These are phyloP conservation scores for Leucoraja erinaceus DNA, from an alignment of 2,113 vertebrate genomes.

Conservation along the genomic window DNA sequence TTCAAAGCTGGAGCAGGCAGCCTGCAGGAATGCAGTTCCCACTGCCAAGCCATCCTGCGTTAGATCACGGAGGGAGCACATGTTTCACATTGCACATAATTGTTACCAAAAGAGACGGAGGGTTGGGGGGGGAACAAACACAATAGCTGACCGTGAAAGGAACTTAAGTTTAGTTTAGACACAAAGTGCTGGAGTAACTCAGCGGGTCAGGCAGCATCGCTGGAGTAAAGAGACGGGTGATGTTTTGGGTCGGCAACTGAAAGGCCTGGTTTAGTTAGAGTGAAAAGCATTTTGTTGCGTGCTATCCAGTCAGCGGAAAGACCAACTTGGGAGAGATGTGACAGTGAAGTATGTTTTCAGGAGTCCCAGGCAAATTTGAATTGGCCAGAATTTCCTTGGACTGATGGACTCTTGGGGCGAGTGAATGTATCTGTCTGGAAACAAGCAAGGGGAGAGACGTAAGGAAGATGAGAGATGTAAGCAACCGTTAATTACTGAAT, in stretches of 20 bases:
- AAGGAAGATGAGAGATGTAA: neutral
- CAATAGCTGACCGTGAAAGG: neutral
- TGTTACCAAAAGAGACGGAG: neutral
- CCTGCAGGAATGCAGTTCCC: neutral
- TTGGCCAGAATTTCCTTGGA: neutral
- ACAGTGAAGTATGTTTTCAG: neutral
- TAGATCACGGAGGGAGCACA: neutral
- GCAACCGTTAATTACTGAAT: neutral
- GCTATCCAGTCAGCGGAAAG: too few relatives aligned
- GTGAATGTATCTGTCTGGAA: neutral
- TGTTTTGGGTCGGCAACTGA: too few relatives aligned
- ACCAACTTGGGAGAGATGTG: neutral
- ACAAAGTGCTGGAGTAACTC: too few relatives aligned
- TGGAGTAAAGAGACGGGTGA: too few relatives aligned
- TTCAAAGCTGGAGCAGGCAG: neutral
- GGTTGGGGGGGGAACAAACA: neutral
- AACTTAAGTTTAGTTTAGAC: neutral
- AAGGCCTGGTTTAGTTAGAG: too few relatives aligned
- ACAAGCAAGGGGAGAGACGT: neutral
- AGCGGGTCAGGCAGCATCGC: too few relatives aligned
- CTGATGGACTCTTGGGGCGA: neutral
- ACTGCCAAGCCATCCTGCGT: neutral
- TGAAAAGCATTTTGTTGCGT: too few relatives aligned
- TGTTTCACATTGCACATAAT: neutral
- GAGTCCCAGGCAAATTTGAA: neutral